Conservation (phyloP, 2,888 invertebrate species). For the Limnephilus marmoratus region DNA sequence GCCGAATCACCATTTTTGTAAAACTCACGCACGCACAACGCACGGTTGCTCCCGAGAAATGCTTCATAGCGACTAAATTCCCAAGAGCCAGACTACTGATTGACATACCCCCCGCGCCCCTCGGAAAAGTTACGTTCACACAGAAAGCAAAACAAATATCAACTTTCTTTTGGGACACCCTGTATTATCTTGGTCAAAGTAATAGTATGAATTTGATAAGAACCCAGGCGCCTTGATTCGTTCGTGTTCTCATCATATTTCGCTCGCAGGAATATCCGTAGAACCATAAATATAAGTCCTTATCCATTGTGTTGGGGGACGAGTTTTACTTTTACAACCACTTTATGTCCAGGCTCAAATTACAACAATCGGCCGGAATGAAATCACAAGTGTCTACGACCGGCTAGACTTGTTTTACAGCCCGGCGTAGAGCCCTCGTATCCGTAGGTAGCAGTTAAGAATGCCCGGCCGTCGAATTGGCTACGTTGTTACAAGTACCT, state of each 20-base stretch:
- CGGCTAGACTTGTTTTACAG: slow-evolving; percentile 62
- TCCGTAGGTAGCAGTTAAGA: slow-evolving; percentile 37
- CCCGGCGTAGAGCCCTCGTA: slow-evolving; percentile 41
- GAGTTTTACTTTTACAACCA: slow-evolving; percentile 46
- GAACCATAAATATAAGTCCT: slow-evolving; percentile 33
- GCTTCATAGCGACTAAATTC: too few relatives aligned
- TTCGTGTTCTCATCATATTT: slow-evolving; percentile 45
- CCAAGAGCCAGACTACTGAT: too few relatives aligned
- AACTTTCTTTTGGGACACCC: too few relatives aligned
- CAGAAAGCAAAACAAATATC: too few relatives aligned
- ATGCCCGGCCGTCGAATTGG: slow-evolving; percentile 46
- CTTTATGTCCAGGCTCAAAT: slow-evolving; percentile 57
- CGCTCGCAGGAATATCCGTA: slow-evolving; percentile 9
- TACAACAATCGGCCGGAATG: slow-evolving; percentile 59
- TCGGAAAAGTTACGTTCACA: too few relatives aligned
- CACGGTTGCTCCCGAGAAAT: too few relatives aligned
- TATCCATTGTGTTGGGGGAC: slow-evolving; percentile 23
- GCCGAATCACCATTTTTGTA: too few relatives aligned
- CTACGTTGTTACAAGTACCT: slow-evolving; percentile 33
- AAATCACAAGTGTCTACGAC: slow-evolving; percentile 60
- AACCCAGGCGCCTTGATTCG: slow-evolving; percentile 3
- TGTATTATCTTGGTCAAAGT: not conserved
- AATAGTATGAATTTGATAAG: slow-evolving; percentile 8
- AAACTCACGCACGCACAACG: too few relatives aligned
- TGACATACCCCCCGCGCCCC: too few relatives aligned